phyloP scores from a whole-genome alignment of 2,888 invertebrate genomes.

The Cancer borealis region DNA sequence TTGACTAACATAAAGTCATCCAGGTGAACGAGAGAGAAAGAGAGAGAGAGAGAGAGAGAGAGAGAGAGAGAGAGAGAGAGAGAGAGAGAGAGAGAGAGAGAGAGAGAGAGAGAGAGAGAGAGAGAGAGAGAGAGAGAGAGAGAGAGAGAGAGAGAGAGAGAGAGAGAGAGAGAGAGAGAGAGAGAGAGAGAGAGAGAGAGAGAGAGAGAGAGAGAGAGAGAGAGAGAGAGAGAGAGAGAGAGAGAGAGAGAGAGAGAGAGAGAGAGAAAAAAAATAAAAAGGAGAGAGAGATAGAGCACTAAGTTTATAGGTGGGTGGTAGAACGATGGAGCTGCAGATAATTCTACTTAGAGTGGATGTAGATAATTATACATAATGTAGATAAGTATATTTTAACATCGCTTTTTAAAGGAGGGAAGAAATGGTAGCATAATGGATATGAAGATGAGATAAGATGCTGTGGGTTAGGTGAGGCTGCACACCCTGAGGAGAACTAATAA shows the following conservation, averaged over 20 bases:
- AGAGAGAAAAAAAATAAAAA: neutral
- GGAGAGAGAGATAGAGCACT: neutral
- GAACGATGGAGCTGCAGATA: neutral
- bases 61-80: neutral
- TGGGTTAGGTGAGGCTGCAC: neutral
- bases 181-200: too few species aligned
- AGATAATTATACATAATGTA: neutral
- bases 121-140: neutral
- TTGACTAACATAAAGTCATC: too few species aligned
- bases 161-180: neutral
- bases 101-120: neutral
- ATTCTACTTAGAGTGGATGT: neutral
- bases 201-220: too few species aligned
- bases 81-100: neutral
- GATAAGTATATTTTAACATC: neutral
- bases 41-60: conserved; percentile 1
- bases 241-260: conserved; percentile 1
- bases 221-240: neutral
- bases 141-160: neutral
- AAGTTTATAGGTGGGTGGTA: neutral
- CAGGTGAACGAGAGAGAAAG: neutral
- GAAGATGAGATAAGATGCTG: neutral
- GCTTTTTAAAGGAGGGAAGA: neutral
- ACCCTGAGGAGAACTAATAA: neutral
- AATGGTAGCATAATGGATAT: neutral